These are phyloP conservation scores for Diachasmimorpha longicaudata DNA, from an alignment of 1,140 invertebrate species.

Conservation along the genomic window DNA sequence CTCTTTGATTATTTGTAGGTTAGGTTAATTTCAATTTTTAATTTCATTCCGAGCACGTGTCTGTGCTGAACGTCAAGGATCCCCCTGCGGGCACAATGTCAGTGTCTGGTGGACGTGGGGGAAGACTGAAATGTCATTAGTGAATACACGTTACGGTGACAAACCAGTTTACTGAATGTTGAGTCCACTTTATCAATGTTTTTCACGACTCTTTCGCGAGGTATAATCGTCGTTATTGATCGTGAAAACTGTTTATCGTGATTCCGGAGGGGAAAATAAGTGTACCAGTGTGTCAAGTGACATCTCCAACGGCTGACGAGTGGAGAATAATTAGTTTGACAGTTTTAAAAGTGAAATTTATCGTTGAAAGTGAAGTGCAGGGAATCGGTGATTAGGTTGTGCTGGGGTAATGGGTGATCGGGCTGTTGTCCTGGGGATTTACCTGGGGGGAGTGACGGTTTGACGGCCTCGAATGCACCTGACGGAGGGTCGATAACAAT, in stretches of 20 bases:
- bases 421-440: background rate
- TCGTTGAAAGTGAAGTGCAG: background rate
- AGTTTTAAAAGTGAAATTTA: background rate
- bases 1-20: no score
- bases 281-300: constrained; percentile 3
- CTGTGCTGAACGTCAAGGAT: background rate
- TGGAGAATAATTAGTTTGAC: background rate
- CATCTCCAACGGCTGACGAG: background rate
- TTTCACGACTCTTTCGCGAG: background rate
- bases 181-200: background rate
- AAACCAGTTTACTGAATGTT: background rate
- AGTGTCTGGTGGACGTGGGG: background rate
- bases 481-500: background rate
- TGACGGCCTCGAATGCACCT: background rate
- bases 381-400: background rate
- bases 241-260: background rate
- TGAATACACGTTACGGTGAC: background rate
- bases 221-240: background rate
- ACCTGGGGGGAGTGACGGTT: background rate
- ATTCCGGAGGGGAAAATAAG: background rate
- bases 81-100: background rate
- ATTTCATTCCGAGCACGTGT: background rate
- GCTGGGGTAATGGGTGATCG: no score
- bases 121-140: background rate
- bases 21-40: background rate